Percentiles rank a stretch among this genome's conserved stretches.
phyloP scores from a whole-genome alignment of 2,888 invertebrate genomes.

The Hyalella azteca region DNA sequence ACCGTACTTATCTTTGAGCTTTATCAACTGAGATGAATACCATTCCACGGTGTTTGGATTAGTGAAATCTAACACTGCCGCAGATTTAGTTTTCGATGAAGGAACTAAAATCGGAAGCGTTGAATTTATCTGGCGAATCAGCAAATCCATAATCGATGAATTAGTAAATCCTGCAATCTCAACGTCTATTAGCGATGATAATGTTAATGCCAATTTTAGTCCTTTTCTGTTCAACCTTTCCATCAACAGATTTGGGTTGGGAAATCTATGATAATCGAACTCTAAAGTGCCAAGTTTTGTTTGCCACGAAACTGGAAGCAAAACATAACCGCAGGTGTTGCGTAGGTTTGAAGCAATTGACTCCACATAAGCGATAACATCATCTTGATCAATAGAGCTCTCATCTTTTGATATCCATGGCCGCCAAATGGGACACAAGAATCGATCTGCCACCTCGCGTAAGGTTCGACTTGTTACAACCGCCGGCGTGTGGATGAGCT shows the following conservation, averaged over 20 bases:
- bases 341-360: conserved; percentile 31
- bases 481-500: not conserved
- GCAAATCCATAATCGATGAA: conserved; percentile 42
- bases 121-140: conserved; percentile 51
- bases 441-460: conserved; percentile 32
- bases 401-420: conserved; percentile 49
- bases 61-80: conserved; percentile 53
- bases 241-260: conserved; percentile 42
- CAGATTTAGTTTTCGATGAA: conserved; percentile 39
- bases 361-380: conserved; percentile 49
- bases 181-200: conserved; percentile 48
- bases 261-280: conserved; percentile 50
- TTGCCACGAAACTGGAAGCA: conserved; percentile 55
- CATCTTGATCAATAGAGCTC: conserved; percentile 45
- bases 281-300: conserved; percentile 42
- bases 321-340: conserved; percentile 44
- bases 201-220: conserved; percentile 44
- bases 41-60: conserved; percentile 49
- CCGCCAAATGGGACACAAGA: conserved; percentile 52
- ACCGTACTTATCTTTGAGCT: conserved; percentile 35
- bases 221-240: conserved; percentile 43
- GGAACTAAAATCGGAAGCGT: conserved; percentile 46
- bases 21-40: conserved; percentile 41
- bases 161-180: conserved; percentile 43
- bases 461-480: not conserved